Evolutionary conservation across 2,797 vertebrate species (phyloP).

Genomic region (Morus bassanus): DNA sequence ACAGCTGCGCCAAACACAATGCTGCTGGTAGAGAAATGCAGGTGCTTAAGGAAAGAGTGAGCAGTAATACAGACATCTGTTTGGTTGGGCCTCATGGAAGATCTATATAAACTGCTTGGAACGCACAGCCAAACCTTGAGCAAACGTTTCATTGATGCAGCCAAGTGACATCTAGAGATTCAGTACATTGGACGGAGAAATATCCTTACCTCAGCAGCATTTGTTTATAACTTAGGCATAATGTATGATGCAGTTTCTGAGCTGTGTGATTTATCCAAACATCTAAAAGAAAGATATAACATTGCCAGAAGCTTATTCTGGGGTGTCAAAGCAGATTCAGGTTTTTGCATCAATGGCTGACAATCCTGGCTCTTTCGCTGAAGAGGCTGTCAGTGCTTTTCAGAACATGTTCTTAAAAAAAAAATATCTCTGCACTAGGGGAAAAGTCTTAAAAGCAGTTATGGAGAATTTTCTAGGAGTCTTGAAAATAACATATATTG

Average conservation of each 20-base stretch:
- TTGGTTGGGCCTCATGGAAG: slow-evolving; percentile 19
- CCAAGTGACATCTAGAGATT: slow-evolving; percentile 49
- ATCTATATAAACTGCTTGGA: slow-evolving; percentile 36
- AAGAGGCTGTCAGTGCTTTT: slow-evolving; percentile 73
- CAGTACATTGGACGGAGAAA: slow-evolving; percentile 53
- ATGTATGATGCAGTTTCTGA: slow-evolving; percentile 59
- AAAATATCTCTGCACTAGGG: slow-evolving; percentile 18
- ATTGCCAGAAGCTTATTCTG: slow-evolving; percentile 75
- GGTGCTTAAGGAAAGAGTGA: slow-evolving; percentile 8
- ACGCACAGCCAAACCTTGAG: slow-evolving; percentile 19
- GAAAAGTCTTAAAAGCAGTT: slow-evolving; percentile 67
- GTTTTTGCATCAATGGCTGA: slow-evolving; percentile 72
- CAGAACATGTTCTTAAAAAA: slow-evolving; percentile 61
- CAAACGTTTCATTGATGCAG: slow-evolving; percentile 52
- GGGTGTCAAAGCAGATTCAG: slow-evolving; percentile 74
- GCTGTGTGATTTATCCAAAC: slow-evolving; percentile 71
- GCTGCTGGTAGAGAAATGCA: neutral
- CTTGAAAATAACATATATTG: slow-evolving; percentile 55
- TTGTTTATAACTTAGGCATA: slow-evolving; percentile 72
- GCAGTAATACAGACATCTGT: slow-evolving; percentile 9
- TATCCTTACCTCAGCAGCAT: slow-evolving; percentile 67
- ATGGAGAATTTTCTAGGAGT: slow-evolving; percentile 60
- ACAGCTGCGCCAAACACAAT: neutral
- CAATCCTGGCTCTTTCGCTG: slow-evolving; percentile 64
- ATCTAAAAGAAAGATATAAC: slow-evolving; percentile 75